These are phyloP conservation scores for Elephantulus edwardii DNA, from an alignment of 2,113 vertebrate species.

Conservation along the genomic window DNA sequence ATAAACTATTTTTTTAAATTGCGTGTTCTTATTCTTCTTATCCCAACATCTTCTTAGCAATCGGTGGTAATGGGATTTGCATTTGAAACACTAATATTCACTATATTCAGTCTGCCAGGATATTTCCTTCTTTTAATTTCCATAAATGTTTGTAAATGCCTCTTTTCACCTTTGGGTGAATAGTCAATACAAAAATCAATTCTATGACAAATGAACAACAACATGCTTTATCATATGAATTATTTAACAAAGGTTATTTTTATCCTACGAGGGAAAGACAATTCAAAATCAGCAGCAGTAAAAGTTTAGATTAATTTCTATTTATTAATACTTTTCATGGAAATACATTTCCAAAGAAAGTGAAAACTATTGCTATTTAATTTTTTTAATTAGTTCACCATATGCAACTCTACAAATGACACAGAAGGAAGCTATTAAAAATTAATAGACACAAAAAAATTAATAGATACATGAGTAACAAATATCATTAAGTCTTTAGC, in stretches of 20 bases:
- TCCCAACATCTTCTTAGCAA: slow-evolving; percentile 50
- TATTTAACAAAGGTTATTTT: slow-evolving; percentile 64
- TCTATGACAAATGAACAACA: slow-evolving; percentile 66
- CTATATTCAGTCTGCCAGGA: neutral
- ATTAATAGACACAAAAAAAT: neutral
- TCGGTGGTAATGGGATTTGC: slow-evolving; percentile 14
- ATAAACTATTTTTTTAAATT: neutral
- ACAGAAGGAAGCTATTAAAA: neutral
- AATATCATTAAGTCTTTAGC: neutral
- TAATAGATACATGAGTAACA: neutral
- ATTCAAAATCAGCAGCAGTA: slow-evolving; percentile 44
- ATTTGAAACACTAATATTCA: slow-evolving; percentile 42
- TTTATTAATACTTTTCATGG: slow-evolving; percentile 3
- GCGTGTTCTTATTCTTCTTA: neutral
- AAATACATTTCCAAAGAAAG: neutral
- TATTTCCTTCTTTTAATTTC: slow-evolving; percentile 60
- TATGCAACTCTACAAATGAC: neutral
- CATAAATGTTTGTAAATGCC: slow-evolving; percentile 70
- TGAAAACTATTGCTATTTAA: neutral
- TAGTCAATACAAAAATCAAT: slow-evolving; percentile 71
- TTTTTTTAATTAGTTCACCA: slow-evolving; percentile 29
- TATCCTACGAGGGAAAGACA: slow-evolving; percentile 51
- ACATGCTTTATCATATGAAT: slow-evolving; percentile 45
- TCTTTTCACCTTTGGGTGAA: slow-evolving; percentile 72
- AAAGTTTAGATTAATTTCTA: slow-evolving; percentile 40